A percentile compares a stretch with the other conserved stretches of the same genome.
These are phyloP conservation scores for Siderastrea radians DNA, from an alignment of 92 coral and sea anemone genomes.

Conservation along the genomic window DNA sequence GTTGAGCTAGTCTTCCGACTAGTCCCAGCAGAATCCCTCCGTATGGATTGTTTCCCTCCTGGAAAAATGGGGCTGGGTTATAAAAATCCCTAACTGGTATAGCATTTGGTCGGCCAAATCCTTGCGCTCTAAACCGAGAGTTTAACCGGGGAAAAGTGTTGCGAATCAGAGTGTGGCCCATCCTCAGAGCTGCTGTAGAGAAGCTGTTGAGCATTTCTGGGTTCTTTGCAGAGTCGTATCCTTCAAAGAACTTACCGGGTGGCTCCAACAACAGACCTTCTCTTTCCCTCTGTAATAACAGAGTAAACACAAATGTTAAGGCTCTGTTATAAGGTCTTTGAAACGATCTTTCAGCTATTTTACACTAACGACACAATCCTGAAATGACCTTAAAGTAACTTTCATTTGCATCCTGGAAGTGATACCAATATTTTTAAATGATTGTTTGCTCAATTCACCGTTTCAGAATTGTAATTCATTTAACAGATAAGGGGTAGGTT, in stretches of 20 bases:
- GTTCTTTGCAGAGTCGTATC: constrained; percentile 67
- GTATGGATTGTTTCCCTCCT: background rate
- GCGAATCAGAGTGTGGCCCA: constrained; percentile 86
- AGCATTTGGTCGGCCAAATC: too few relatives aligned
- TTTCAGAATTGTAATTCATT: too few relatives aligned
- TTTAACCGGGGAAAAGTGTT: constrained; percentile 35
- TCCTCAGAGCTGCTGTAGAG: constrained; percentile 87
- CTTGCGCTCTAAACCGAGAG: background rate
- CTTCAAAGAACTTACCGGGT: constrained; percentile 23
- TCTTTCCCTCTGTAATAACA: background rate
- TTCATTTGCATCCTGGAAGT: too few relatives aligned
- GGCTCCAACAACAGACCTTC: background rate
- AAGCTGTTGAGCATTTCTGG: constrained; percentile 76
- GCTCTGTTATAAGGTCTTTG: background rate
- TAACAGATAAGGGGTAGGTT: too few relatives aligned
- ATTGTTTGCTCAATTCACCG: too few relatives aligned
- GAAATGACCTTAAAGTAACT: too few relatives aligned
- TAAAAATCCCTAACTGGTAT: background rate
- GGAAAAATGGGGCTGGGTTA: background rate
- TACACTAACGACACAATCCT: too few relatives aligned
- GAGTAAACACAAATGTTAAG: background rate
- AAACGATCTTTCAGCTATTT: too few relatives aligned
- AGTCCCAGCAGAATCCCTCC: too few relatives aligned
- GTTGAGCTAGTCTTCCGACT: background rate
- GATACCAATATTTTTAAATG: too few relatives aligned